phyloP scores from a whole-genome alignment of 2,797 vertebrate genomes.

The Rallus crepitans region DNA sequence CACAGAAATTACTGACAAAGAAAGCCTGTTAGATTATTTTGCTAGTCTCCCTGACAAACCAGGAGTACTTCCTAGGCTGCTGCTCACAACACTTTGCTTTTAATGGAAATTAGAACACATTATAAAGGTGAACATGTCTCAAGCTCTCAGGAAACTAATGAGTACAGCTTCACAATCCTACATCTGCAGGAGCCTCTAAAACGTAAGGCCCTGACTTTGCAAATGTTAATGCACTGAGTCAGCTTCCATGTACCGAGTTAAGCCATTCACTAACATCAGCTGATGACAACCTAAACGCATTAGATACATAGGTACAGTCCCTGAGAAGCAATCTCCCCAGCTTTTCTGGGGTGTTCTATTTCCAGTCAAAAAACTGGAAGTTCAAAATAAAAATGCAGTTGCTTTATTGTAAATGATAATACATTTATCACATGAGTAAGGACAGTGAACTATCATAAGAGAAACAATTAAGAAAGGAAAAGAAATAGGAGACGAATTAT shows the following conservation, averaged over 20 bases:
- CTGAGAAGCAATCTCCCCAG: not conserved
- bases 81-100: not conserved
- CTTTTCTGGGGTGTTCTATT: not conserved
- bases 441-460: not conserved
- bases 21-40: conserved; percentile 18
- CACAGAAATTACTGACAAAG: conserved; percentile 26
- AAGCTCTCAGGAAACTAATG: not conserved
- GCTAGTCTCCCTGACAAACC: not conserved
- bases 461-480: not conserved
- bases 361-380: not conserved
- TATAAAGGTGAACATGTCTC: not conserved
- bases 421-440: not conserved
- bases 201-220: not conserved
- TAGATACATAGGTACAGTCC: not conserved
- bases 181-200: not conserved
- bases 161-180: not conserved
- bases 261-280: not conserved
- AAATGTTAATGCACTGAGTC: not conserved
- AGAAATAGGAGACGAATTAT: not conserved
- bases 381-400: not conserved
- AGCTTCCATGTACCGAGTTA: not conserved
- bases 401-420: not conserved
- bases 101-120: not conserved
- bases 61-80: not conserved
- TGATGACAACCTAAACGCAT: not conserved